These are phyloP conservation scores for Stictonetta naevosa DNA, from an alignment of 2,113 vertebrate species.

Conservation along the genomic window DNA sequence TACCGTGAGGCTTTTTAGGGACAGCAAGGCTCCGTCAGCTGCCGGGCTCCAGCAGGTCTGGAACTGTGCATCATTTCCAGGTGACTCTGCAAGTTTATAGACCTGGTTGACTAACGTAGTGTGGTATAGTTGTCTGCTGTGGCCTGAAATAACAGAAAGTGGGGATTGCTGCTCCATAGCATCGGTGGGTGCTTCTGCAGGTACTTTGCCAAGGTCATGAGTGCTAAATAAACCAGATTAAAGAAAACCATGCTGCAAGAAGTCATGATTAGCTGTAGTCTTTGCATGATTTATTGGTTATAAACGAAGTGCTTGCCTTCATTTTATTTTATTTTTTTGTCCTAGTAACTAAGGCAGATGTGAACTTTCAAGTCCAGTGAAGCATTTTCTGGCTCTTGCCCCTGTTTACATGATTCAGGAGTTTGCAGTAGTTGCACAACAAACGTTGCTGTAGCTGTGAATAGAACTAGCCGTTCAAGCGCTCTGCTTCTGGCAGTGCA, in stretches of 20 bases:
- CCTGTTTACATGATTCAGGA: conserved; percentile 71
- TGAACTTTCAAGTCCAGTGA: conserved; percentile 36
- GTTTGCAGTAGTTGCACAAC: conserved; percentile 67
- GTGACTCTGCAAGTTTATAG: conserved; percentile 24
- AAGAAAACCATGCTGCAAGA: conserved; percentile 44
- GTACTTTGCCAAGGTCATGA: conserved; percentile 55
- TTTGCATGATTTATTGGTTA: conserved; percentile 50
- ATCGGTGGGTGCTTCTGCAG: neutral
- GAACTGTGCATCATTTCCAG: neutral
- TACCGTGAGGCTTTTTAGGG: neutral
- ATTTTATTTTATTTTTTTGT: neutral
- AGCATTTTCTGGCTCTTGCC: conserved; percentile 58
- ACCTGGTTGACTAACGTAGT: neutral
- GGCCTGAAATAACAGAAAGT: conserved; percentile 32
- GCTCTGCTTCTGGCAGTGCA: conserved; percentile 28
- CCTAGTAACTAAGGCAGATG: conserved; percentile 62
- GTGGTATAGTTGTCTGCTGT: neutral
- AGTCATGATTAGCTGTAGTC: conserved; percentile 46
- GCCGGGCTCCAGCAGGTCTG: neutral
- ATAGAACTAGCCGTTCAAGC: conserved; percentile 67
- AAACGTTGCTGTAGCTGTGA: conserved; percentile 62
- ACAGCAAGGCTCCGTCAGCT: neutral
- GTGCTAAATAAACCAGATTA: conserved; percentile 58
- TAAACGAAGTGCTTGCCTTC: conserved; percentile 9
- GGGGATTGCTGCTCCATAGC: neutral